Conservation (phyloP, 2,797 vertebrate genomes). For the Sebastolobus alascanus region DNA sequence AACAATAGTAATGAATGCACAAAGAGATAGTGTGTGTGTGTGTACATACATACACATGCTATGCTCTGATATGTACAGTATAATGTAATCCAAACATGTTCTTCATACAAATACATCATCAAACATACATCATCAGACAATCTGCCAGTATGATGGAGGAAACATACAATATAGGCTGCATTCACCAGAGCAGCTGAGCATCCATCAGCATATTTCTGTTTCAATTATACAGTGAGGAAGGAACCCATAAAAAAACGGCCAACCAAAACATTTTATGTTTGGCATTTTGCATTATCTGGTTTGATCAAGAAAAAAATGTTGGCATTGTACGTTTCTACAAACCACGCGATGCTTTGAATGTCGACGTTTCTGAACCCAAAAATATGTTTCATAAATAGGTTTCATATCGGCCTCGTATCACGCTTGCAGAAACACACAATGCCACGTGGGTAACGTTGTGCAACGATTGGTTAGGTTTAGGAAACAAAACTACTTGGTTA, state of each 20-base stretch:
- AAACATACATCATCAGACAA: neutral
- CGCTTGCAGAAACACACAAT: neutral
- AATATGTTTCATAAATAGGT: neutral
- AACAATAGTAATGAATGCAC: conserved; percentile 54
- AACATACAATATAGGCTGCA: neutral
- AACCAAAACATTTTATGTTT: neutral
- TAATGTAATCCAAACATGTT: neutral
- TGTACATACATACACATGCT: neutral
- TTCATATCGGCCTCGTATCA: neutral
- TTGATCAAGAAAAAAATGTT: neutral
- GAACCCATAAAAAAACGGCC: neutral
- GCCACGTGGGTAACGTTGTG: too few species aligned
- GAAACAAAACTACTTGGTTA: too few species aligned
- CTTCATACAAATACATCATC: neutral
- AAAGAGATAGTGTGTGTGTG: neutral
- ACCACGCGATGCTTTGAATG: neutral
- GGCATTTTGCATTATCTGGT: conserved; percentile 3
- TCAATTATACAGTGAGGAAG: neutral
- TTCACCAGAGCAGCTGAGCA: neutral
- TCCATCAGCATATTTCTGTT: neutral
- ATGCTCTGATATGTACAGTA: neutral
- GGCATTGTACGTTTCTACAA: neutral
- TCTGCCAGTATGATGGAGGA: conserved; percentile 1
- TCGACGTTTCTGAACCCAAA: neutral
- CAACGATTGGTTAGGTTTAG: too few species aligned